phyloP scores from a whole-genome alignment of 2,113 vertebrate genomes.

The Laticauda colubrina region DNA sequence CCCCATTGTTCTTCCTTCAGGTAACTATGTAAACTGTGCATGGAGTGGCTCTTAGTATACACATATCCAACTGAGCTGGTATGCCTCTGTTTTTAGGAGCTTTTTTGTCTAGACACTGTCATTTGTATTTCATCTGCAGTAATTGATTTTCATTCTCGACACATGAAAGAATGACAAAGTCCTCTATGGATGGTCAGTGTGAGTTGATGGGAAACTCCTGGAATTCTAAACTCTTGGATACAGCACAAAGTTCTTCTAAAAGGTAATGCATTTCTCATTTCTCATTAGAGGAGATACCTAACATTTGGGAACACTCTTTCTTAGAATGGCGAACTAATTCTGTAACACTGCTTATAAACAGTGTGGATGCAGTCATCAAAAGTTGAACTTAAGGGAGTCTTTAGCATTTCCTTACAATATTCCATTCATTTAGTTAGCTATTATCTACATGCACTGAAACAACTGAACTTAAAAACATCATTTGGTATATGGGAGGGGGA shows the following conservation, averaged over 20 bases:
- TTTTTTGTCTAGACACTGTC: neutral
- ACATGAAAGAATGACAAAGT: neutral
- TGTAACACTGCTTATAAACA: neutral
- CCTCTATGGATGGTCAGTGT: neutral
- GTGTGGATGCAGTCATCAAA: neutral
- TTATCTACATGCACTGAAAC: neutral
- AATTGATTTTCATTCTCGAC: neutral
- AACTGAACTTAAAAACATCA: neutral
- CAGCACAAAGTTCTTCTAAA: neutral
- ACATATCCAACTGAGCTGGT: neutral
- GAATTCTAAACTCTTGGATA: neutral
- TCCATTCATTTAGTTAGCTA: neutral
- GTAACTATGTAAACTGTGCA: neutral
- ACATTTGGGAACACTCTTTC: neutral
- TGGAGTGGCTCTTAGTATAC: neutral
- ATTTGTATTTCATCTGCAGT: neutral
- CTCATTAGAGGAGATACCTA: neutral
- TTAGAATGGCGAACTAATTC: neutral
- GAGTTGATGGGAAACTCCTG: neutral
- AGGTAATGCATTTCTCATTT: neutral
- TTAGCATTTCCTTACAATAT: neutral
- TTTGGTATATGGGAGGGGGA: neutral
- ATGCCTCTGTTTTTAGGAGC: neutral
- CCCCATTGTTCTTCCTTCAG: neutral
- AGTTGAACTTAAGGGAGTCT: neutral